Evolutionary conservation across 2,888 invertebrate species (phyloP).

Genomic region (Macrosoma leucophasiata): DNA sequence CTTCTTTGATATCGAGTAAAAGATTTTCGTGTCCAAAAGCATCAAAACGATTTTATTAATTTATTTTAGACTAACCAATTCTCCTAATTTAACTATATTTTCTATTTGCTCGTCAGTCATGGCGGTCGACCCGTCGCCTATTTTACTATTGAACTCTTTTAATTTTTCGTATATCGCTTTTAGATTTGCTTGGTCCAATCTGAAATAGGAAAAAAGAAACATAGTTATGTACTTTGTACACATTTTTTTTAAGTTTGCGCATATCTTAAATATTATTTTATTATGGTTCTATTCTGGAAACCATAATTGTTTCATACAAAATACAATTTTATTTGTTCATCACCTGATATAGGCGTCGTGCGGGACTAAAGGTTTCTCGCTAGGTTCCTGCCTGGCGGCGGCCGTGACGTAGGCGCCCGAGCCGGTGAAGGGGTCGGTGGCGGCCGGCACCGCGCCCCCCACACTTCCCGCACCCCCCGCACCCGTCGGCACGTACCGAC

Average conservation of each 20-base stretch:
- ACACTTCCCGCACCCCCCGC: conserved; percentile 29
- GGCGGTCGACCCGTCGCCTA: conserved; percentile 64
- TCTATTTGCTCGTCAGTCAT: conserved; percentile 75
- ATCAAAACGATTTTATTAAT: no score
- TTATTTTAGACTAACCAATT: conserved; percentile 47
- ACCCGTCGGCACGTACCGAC: conserved; percentile 78
- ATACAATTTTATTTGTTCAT: conserved; percentile 1
- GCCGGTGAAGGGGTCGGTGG: conserved; percentile 80
- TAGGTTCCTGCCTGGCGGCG: conserved; percentile 28
- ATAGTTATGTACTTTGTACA: background rate
- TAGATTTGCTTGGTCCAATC: conserved; percentile 87
- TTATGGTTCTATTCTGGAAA: no score
- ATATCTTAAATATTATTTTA: background rate
- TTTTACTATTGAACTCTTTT: conserved; percentile 83
- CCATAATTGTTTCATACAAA: no score
- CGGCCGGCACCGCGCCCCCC: conserved; percentile 33
- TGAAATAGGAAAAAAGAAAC: conserved; percentile 54
- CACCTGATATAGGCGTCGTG: conserved; percentile 61
- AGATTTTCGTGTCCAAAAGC: no score
- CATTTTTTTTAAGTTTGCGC: background rate
- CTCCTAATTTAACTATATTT: conserved; percentile 79
- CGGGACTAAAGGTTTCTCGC: conserved; percentile 53
- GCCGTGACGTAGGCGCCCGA: conserved; percentile 74
- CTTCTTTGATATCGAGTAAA: no score
- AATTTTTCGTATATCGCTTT: conserved; percentile 83